Evolutionary conservation across 2,797 vertebrate genomes (phyloP).

Genomic region (Pyrocephalus nanus): DNA sequence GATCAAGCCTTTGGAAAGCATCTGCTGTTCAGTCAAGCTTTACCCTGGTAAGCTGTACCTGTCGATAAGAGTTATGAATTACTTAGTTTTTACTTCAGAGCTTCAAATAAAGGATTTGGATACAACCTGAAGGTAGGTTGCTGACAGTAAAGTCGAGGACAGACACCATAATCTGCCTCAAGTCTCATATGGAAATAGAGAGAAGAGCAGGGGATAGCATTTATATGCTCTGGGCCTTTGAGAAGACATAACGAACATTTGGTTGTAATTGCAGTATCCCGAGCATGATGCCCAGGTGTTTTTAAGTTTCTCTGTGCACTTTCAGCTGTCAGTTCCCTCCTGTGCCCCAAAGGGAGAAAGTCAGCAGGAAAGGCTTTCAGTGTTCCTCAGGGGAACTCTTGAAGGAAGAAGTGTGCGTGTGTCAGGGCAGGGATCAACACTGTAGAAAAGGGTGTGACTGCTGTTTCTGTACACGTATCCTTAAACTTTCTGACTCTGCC

Average conservation of each 20-base stretch:
- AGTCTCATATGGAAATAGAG: background rate
- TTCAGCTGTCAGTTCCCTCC: background rate
- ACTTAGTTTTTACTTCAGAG: background rate
- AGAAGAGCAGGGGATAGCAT: background rate
- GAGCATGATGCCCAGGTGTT: background rate
- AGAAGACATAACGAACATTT: background rate
- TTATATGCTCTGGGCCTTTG: background rate
- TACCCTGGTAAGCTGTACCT: background rate
- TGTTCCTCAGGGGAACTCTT: background rate
- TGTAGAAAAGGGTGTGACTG: background rate
- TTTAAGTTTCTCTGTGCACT: background rate
- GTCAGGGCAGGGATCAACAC: accelerated
- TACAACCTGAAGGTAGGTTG: background rate
- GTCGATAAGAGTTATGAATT: background rate
- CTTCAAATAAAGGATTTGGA: background rate
- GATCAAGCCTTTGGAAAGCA: background rate
- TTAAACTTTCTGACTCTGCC: background rate
- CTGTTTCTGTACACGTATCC: background rate
- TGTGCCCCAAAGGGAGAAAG: background rate
- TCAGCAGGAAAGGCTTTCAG: background rate
- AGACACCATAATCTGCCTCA: background rate
- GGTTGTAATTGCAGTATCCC: background rate
- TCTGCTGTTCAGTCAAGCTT: background rate
- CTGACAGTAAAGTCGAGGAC: background rate
- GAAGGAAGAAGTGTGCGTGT: accelerated